These are phyloP conservation scores for Metalampra italica DNA, from an alignment of 2,888 invertebrate species.

Conservation along the genomic window DNA sequence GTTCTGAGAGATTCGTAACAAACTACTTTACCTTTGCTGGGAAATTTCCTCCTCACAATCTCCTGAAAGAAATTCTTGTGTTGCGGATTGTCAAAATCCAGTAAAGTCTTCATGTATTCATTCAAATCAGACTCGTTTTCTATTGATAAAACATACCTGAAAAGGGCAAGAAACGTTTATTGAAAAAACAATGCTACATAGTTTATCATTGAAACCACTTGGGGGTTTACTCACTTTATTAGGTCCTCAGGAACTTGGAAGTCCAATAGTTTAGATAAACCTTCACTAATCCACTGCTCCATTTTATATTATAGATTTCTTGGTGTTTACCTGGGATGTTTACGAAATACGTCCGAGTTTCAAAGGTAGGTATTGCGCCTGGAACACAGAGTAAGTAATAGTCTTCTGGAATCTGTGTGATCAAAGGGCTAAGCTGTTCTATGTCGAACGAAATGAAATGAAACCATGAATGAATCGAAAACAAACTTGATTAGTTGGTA, in stretches of 20 bases:
- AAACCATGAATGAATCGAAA: too few relatives aligned
- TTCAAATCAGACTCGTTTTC: slow-evolving; percentile 84
- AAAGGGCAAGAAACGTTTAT: slow-evolving; percentile 21
- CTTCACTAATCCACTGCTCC: slow-evolving; percentile 83
- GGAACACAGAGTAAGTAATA: too few relatives aligned
- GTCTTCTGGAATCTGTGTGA: too few relatives aligned
- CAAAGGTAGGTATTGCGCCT: too few relatives aligned
- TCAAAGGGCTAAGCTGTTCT: too few relatives aligned
- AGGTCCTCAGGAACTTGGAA: slow-evolving; percentile 85
- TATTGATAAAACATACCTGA: slow-evolving; percentile 85
- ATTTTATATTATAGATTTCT: too few relatives aligned
- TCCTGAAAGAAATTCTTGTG: slow-evolving; percentile 83
- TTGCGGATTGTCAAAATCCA: slow-evolving; percentile 82
- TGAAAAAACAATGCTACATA: slow-evolving; percentile 8
- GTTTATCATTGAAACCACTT: background rate
- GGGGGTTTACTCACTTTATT: slow-evolving; percentile 71
- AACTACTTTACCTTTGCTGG: slow-evolving; percentile 39
- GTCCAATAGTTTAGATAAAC: slow-evolving; percentile 81
- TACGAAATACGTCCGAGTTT: too few relatives aligned
- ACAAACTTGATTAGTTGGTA: too few relatives aligned
- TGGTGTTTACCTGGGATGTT: too few relatives aligned
- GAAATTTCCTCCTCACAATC: slow-evolving; percentile 75
- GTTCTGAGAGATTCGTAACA: background rate
- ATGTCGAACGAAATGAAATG: too few relatives aligned
- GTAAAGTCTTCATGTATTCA: slow-evolving; percentile 86